These are phyloP conservation scores for Anguilla megastoma DNA, from an alignment of 2,797 vertebrate species.

Conservation along the genomic window DNA sequence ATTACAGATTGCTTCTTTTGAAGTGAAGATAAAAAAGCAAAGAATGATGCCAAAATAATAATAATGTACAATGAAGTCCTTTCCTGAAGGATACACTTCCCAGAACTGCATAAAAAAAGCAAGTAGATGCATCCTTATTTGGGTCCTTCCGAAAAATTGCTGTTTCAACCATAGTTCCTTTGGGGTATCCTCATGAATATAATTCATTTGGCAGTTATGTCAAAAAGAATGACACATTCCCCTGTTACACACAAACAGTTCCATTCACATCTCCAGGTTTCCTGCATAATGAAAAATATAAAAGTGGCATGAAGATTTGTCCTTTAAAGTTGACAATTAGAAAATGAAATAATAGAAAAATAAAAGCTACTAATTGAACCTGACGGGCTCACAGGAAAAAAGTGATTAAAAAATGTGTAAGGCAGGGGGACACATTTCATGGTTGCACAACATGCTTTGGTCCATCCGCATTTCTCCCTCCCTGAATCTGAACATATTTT, in stretches of 20 bases:
- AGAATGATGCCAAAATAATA: slow-evolving; percentile 67
- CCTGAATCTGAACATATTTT: slow-evolving; percentile 56
- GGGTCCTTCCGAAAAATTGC: slow-evolving; percentile 41
- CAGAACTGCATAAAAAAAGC: slow-evolving; percentile 47
- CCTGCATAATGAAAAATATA: slow-evolving; percentile 33
- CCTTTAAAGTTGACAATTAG: slow-evolving; percentile 40
- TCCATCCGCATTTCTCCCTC: slow-evolving; percentile 60
- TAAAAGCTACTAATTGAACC: slow-evolving; percentile 45
- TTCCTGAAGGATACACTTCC: slow-evolving; percentile 51
- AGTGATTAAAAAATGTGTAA: slow-evolving; percentile 55
- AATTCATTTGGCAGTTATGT: slow-evolving; percentile 49
- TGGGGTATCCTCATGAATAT: slow-evolving; percentile 51
- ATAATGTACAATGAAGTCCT: slow-evolving; percentile 55
- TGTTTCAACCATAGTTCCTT: slow-evolving; percentile 46
- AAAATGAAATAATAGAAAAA: slow-evolving; percentile 40
- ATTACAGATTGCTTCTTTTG: slow-evolving; percentile 41
- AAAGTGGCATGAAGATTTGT: slow-evolving; percentile 47
- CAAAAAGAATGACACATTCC: slow-evolving; percentile 37
- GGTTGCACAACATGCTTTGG: slow-evolving; percentile 68
- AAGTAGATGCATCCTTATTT: slow-evolving; percentile 56
- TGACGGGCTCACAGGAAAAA: slow-evolving; percentile 53
- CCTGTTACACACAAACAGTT: slow-evolving; percentile 35
- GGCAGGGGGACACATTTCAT: slow-evolving; percentile 66
- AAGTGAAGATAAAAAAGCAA: slow-evolving; percentile 39
- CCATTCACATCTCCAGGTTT: slow-evolving; percentile 41